phyloP scores from a whole-genome alignment of 2,888 invertebrate genomes.

The Leptopilina myrica region DNA sequence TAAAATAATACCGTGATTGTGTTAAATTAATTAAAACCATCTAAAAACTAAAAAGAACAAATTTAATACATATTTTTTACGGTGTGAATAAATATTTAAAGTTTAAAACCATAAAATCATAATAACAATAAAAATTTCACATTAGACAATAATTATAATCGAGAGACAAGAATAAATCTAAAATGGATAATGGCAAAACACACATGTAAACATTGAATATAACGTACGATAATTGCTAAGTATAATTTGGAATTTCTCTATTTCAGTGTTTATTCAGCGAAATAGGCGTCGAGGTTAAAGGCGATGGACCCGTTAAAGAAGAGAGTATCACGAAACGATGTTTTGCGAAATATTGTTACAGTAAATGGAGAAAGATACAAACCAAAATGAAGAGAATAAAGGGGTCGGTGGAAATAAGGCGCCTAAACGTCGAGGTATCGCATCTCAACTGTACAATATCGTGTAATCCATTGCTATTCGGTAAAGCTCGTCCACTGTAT shows the following conservation, averaged over 20 bases:
- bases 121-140: too few species aligned
- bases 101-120: too few species aligned
- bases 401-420: conserved; percentile 34
- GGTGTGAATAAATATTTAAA: too few species aligned
- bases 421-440: conserved; percentile 53
- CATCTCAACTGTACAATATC: conserved; percentile 59
- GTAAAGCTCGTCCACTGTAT: conserved; percentile 57
- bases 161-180: too few species aligned
- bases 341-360: conserved; percentile 40
- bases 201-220: too few species aligned
- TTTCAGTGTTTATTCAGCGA: neutral
- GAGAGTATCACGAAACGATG: neutral
- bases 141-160: too few species aligned
- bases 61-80: too few species aligned
- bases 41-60: too few species aligned
- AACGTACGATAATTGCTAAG: neutral
- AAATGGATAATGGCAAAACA: too few species aligned
- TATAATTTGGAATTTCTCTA: neutral
- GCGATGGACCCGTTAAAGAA: neutral
- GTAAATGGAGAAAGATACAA: conserved; percentile 8
- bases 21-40: too few species aligned
- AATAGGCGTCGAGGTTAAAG: neutral
- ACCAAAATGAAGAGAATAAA: neutral
- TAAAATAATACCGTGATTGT: too few species aligned
- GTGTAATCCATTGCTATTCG: conserved; percentile 62